Base-by-base conservation (phyloP, 1,140 invertebrate genomes). In the Oppia nitens region DNA sequence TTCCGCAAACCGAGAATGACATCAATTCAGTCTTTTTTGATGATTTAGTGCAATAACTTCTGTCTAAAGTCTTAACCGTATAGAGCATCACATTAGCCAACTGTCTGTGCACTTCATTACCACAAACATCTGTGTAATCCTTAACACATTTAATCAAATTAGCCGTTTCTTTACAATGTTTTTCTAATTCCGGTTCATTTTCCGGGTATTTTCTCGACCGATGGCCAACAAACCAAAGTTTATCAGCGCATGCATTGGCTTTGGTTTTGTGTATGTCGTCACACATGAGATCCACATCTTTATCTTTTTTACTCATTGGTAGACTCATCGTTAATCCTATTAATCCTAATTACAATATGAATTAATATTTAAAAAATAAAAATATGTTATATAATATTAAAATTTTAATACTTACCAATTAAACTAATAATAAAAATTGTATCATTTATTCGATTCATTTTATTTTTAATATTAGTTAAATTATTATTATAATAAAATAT, bases 11-110 rank as follows among this genome's bases (percentile, higher is more conserved):
- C n/a, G 47, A 17, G n/a, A 57, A 49, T 6, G 47, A 12, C 24
- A 57, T n/a, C 14, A 57, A 20, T 51, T 57, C 32, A 20, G 9
- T 20, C 2, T 25, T 11, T 50, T 57, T 57, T n/a, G 45, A 17
- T 32, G 25, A 50, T 24, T 32, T 50, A 20, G 32, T 23, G 32
- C 55, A 57, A 27, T 20, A n/a, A 3, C 21, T 20, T 17, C 24
- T 54, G 23, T 57, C 32, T 3, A 21, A 14, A 21, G 55, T 50
- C 6, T 25, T 12, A 2, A 57, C 45, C 21, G 55, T 57, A 23
- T 57, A 57, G 3, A 57, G 45, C 55, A 57, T 57, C 9, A 57
- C 55, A 48, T 57, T 57, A 23, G 55, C 55, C n/a, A 57, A 51
- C 9, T 57, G 12, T 29, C 21, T 26, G 27, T 57, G 55, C 9